These are phyloP conservation scores for Megamerina dolium DNA, from an alignment of 2,888 invertebrate genomes.

Conservation along the genomic window DNA sequence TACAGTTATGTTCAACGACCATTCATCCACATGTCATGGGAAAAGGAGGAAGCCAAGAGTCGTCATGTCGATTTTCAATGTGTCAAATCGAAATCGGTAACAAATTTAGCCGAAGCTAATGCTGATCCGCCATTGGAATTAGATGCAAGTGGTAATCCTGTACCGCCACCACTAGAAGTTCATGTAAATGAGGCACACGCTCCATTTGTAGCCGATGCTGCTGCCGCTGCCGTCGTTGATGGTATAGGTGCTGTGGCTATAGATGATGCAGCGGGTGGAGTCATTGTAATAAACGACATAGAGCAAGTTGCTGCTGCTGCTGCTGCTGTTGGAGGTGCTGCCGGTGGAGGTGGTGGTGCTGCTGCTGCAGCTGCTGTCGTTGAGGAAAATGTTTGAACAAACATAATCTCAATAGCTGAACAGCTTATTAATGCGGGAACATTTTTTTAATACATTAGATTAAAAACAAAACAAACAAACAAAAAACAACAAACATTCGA, in stretches of 20 bases:
- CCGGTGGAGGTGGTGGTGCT: constrained; percentile 25
- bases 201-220: constrained; percentile 20
- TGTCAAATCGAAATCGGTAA: constrained; percentile 95
- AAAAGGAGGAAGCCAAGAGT: constrained; percentile 98
- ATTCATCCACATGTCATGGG: constrained; percentile 91
- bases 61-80: constrained; percentile 99
- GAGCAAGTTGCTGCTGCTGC: constrained; percentile 28
- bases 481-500: no score
- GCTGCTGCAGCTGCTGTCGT: no score
- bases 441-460: no score
- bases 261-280: constrained; percentile 40
- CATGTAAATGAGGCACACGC: constrained; percentile 25
- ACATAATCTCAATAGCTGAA: no score
- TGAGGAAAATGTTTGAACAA: constrained; percentile 33
- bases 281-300: constrained; percentile 35
- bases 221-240: constrained; percentile 23
- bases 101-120: constrained; percentile 91
- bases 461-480: no score
- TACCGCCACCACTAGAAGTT: constrained; percentile 35
- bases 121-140: constrained; percentile 69
- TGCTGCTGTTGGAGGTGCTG: no score
- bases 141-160: constrained; percentile 49
- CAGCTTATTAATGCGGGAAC: no score
- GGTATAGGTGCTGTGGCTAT: constrained; percentile 28
- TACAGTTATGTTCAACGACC: constrained; percentile 99